Base-by-base conservation (phyloP, 2,888 invertebrate species). In the Bibio marci region DNA sequence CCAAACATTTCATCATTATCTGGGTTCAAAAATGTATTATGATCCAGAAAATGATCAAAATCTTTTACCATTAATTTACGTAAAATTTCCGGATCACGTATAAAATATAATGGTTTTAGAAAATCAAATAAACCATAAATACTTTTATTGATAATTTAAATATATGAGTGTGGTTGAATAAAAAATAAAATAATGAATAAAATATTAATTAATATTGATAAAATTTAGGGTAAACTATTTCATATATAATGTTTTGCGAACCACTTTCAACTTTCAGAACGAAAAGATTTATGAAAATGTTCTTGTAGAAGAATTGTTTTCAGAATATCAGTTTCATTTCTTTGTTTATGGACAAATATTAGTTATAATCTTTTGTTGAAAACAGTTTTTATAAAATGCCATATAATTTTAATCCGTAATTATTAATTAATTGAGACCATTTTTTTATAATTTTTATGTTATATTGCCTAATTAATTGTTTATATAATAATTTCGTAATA, bases 41-140 rank as follows among this genome's bases (percentile, higher is more conserved):
- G 68, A 48, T 71, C 67, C 0, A 63, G 44, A 47, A 71, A 71
- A 44, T 65, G 64, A 34, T 71, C 70, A 30, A 72, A 72, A 43
- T 72, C 67, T 47, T 70, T 72, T 1, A 72, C 59, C 0, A 66
- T 62, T 15, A 71, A 62, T 32, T 52, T 59, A 44, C 69, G 71
- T 3, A 70, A 57, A 12, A 71, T 39, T 31, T 71, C 70, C 0
- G 67, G 67, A 48, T 71, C 71, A 2, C 65, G 56, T 12, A 72
- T 53, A 27, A 70, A 43, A 5, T 66, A 41, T 1, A 63, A 40
- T 0, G 67, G 67, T 0, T 44, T 45, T 0, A 54, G 42, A 22
- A 68, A 60, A 46, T 67, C 66, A 42, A 58, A 69, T 26, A 57
- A 48, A 3, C 70, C 70, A 4, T 58, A 55, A 30, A 67, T 59